Evolutionary conservation across 2,113 vertebrate species (phyloP), one percentile per base, ranked within the genome.

Genomic region (Ploceus nigricollis): DNA sequence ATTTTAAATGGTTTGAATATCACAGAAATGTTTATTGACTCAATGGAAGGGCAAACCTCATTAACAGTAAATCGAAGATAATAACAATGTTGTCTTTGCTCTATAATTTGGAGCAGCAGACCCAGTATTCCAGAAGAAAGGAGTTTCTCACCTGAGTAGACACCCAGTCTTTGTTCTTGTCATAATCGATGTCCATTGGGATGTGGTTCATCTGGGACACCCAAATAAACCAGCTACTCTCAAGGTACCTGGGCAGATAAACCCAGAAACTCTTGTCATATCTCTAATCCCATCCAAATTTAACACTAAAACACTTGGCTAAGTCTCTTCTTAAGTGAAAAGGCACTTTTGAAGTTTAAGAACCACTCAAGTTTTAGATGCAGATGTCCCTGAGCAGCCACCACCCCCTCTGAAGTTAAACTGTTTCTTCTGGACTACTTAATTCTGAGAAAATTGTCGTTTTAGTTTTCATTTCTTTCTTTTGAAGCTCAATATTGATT

Each of bases 141-240:
- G 37, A 85, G 15, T 16, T 65, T 64, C 97, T 97, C 61, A 98
- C 98, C 98, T 98, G 98, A 37, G 97, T 98, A 47, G 98, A 98
- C 13, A 98, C 81, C 98, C 98, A 98, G 92, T 98, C 98, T 61
- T 82, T 8, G 25, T 98, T 98, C 64, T 45, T 94, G 68, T 98
- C 98, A 1, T 97, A 97, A 57, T 98, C 98, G 13, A 98, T 98
- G 56, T 98, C 54, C 97, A 97, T 96, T 28, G 97, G 94, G 30
- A 93, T 77, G 75, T 98, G 98, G 35, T 97, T 98, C 98, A 98
- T 98, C 93, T 98, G 98, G 0, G 98, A 39, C 40, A 98, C 97
- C 98, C 98, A 98, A 81, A 97, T 93, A 93, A 98, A 98, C 98
- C 98, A 98, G 54, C 86, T 96, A 23, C 92, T 93, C 91, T 98